Percentiles rank a stretch among this genome's conserved stretches.
These are phyloP conservation scores for Cataglyphis hispanica DNA, from an alignment of 1,140 invertebrate species.

Conservation along the genomic window DNA sequence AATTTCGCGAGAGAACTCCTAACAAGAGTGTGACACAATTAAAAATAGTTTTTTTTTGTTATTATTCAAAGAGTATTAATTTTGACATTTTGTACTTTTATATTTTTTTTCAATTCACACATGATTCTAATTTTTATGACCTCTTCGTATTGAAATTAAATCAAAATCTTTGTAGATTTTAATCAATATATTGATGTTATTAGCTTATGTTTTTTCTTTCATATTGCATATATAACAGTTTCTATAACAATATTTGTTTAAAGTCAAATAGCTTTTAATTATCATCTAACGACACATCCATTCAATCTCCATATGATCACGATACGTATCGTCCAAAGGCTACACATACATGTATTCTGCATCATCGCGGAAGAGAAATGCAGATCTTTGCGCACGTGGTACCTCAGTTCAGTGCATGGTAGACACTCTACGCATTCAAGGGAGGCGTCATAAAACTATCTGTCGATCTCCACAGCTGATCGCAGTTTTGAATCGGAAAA, in stretches of 20 bases:
- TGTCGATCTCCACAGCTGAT: constrained; percentile 49
- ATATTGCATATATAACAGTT: not conserved
- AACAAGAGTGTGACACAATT: not conserved
- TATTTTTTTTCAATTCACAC: not conserved
- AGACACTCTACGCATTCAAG: constrained; percentile 52
- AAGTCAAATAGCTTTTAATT: constrained; percentile 22
- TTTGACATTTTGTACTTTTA: constrained; percentile 20
- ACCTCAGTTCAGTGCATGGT: constrained; percentile 3
- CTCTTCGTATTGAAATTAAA: no score
- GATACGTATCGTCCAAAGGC: constrained; percentile 30
- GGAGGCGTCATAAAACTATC: constrained; percentile 68
- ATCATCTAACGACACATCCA: not conserved
- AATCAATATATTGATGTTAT: not conserved
- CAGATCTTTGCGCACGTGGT: constrained; percentile 12
- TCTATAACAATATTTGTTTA: not conserved
- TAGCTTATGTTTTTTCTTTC: not conserved
- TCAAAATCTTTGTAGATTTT: no score
- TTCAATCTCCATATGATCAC: constrained; percentile 25
- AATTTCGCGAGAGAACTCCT: not conserved
- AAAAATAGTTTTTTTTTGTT: constrained; percentile 16
- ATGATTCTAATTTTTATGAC: not conserved
- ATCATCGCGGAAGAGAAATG: constrained; percentile 33
- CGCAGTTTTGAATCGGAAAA: constrained; percentile 59
- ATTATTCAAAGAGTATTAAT: constrained; percentile 26
- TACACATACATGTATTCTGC: constrained; percentile 3